phyloP scores from a whole-genome alignment of 2,888 invertebrate species.

The Pogonocherus hispidulus region DNA sequence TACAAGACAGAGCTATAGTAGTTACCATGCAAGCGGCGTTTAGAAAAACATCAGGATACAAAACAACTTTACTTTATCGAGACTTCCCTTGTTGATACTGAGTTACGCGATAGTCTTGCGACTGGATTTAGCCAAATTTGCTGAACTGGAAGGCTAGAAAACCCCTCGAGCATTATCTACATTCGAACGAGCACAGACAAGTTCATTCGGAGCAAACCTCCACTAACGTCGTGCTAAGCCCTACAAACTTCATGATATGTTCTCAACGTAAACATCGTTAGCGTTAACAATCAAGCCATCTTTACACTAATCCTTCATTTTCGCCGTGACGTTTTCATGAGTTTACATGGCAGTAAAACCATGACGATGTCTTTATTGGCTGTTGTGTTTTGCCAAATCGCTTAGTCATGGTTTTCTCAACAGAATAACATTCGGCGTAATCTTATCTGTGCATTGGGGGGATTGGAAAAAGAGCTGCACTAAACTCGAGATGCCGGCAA shows the following conservation, averaged over 20 bases:
- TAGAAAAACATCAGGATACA: not conserved
- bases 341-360: not conserved
- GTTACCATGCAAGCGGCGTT: no score
- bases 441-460: not conserved
- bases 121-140: not conserved
- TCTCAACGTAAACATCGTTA: not conserved
- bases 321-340: not conserved
- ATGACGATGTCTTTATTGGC: not conserved
- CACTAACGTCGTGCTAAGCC: no score
- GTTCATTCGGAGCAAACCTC: not conserved
- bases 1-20: no score
- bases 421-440: not conserved
- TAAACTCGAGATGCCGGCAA: not conserved
- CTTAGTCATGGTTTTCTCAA: not conserved
- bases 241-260: not conserved
- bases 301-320: constrained; percentile 4
- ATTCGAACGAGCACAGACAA: constrained; percentile 1
- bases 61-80: not conserved
- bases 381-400: not conserved
- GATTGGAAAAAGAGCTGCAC: not conserved
- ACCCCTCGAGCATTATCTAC: not conserved
- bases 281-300: constrained; percentile 1
- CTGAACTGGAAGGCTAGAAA: not conserved
- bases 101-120: not conserved
- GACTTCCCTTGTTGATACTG: not conserved